Evolutionary conservation across 2,888 invertebrate species (phyloP).

Genomic region (Aplocera efformata): DNA sequence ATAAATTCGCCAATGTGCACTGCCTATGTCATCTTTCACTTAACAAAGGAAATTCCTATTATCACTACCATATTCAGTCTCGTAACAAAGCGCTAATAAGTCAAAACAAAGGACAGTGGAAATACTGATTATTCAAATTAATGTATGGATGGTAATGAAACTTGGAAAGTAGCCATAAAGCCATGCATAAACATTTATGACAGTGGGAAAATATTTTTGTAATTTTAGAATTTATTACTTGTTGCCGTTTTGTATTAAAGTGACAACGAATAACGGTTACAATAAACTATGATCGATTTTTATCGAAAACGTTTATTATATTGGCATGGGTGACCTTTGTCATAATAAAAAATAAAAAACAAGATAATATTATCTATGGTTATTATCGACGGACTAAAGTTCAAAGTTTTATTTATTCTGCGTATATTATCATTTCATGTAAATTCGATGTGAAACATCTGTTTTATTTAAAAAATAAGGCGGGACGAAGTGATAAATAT

Average conservation of each 20-base stretch:
- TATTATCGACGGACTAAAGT: no score
- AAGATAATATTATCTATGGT: no score
- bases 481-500: no score
- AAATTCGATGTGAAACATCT: no score
- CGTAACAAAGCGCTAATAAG: conserved; percentile 17
- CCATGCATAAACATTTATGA: conserved; percentile 22
- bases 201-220: conserved; percentile 26
- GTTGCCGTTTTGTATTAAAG: conserved; percentile 19
- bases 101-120: conserved; percentile 18
- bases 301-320: no score
- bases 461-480: no score
- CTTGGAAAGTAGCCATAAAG: conserved; percentile 25
- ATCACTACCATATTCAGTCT: conserved; percentile 17
- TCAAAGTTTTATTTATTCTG: no score
- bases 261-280: conserved; percentile 6
- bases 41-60: conserved; percentile 23
- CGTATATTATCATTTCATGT: no score
- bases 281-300: no score
- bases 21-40: conserved; percentile 17
- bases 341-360: no score
- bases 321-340: no score
- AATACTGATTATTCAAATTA: conserved; percentile 16
- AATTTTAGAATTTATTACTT: conserved; percentile 21
- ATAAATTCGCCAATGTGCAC: neutral
- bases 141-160: conserved; percentile 17